Base-by-base conservation (phyloP, 64 coral and sea anemone genomes). In the Dendrophyllia cribrosa region DNA sequence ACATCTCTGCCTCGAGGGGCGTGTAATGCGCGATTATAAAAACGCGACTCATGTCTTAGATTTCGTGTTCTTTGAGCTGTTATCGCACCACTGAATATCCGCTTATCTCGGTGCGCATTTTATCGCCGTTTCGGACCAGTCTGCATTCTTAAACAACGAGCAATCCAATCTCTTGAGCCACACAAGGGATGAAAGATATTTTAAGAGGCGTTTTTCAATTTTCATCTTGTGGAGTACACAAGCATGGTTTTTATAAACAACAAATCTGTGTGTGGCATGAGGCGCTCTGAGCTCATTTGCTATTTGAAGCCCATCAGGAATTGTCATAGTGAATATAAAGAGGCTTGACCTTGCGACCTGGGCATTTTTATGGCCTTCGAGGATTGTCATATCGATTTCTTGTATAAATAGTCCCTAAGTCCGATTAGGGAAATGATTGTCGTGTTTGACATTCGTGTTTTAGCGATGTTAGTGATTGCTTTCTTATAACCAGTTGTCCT, bases 1-100 rank as follows among this genome's bases (percentile, higher is more conserved):
- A 84, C 80, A 84, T 59, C 50, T 45, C 62, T 22, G 7, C 62
- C 3, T 75, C 43, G 44, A 11, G 61, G 24, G 61, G 48, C 48
- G 75, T 84, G 62, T 84, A 51, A 23, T 51, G 80, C 43, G 80
- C 47, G 46, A 66, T 15, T 22, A 84, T 10, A 17, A 23, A 84
- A 49, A 67, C 80, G 20, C 62, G 80, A 51, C 61, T 84, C 80
- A 84, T 84, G 61, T 84, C 62, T 68, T 51, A 24, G 60, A 68
- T 68, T 84, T 84, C 62, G 75, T 77, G 14, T 52, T 77, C 24
- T 19, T 50, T 77, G 77, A 79, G 25, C 56, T 79, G 80, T 84
- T 84, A 84, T 84, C 80, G 47, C 61, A 49, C 44, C 24, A 22
- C 4, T 24, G 34, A 21, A 47, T 47, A 84, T 84, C 80, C 60